A percentile compares a stretch with the other conserved stretches of the same genome.
Conservation (phyloP, 2,888 invertebrate genomes). For the Limnephilus auricula region DNA sequence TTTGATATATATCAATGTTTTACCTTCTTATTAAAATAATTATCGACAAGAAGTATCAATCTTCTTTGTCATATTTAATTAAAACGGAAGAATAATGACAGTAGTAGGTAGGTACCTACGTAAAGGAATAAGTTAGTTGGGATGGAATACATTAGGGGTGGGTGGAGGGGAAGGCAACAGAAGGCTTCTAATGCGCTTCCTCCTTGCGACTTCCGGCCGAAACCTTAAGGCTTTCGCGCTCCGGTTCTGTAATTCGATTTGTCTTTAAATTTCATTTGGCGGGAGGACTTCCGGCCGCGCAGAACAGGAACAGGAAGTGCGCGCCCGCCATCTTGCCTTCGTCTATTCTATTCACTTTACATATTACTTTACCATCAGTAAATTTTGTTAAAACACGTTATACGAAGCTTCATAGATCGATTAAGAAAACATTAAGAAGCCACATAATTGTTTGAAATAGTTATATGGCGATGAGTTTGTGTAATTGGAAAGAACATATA, state of each 20-base stretch:
- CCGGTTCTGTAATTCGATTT: conserved; percentile 62
- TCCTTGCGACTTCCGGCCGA: conserved; percentile 28
- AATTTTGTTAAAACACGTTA: not conserved
- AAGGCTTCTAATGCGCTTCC: conserved; percentile 23
- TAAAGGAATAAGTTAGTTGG: not conserved
- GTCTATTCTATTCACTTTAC: not conserved
- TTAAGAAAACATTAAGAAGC: too few relatives aligned
- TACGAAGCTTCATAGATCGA: too few relatives aligned
- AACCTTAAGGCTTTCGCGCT: conserved; percentile 26
- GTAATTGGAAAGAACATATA: too few relatives aligned
- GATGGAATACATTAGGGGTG: not conserved
- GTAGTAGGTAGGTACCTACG: not conserved
- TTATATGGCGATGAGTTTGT: too few relatives aligned
- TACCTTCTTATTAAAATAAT: too few relatives aligned
- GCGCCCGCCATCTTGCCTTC: conserved; percentile 44
- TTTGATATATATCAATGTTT: too few relatives aligned
- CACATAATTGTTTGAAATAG: too few relatives aligned
- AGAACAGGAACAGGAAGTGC: conserved; percentile 51
- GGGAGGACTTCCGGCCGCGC: conserved; percentile 54
- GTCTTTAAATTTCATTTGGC: conserved; percentile 66
- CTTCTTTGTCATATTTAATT: too few relatives aligned
- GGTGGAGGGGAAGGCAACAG: not conserved
- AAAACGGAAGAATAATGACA: not conserved
- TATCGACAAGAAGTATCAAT: too few relatives aligned
- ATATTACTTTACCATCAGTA: not conserved